phyloP scores from a whole-genome alignment of 2,888 invertebrate genomes.

The Chironomus tentans region DNA sequence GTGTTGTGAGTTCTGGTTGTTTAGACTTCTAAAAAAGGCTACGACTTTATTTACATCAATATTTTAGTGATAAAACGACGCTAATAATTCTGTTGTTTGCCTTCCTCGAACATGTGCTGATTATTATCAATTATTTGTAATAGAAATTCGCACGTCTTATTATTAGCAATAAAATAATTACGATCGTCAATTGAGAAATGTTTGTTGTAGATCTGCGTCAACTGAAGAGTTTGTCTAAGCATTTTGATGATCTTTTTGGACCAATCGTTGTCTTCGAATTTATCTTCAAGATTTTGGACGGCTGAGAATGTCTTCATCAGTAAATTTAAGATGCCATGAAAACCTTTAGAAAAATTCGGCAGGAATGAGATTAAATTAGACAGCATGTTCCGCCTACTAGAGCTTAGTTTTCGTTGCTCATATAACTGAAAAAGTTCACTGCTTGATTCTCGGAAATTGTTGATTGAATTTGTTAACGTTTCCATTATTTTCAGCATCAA shows the following conservation, averaged over 20 bases:
- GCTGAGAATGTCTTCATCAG: background rate
- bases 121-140: background rate
- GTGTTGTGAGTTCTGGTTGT: no score
- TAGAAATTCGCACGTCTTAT: background rate
- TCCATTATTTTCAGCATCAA: constrained; percentile 32
- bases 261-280: background rate
- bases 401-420: constrained; percentile 32
- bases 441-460: constrained; percentile 32
- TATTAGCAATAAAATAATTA: background rate
- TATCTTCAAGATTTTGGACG: background rate
- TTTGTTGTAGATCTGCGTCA: background rate
- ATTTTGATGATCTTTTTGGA: background rate
- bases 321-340: background rate
- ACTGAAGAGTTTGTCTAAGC: background rate
- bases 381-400: constrained; percentile 34
- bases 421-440: constrained; percentile 31
- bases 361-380: constrained; percentile 30
- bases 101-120: background rate
- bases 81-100: no score
- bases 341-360: background rate
- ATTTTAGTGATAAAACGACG: no score
- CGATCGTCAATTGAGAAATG: background rate
- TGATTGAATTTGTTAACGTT: constrained; percentile 30
- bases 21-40: no score
- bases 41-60: no score